Conservation (phyloP, 1,140 invertebrate species). For the Drosophila lini region DNA sequence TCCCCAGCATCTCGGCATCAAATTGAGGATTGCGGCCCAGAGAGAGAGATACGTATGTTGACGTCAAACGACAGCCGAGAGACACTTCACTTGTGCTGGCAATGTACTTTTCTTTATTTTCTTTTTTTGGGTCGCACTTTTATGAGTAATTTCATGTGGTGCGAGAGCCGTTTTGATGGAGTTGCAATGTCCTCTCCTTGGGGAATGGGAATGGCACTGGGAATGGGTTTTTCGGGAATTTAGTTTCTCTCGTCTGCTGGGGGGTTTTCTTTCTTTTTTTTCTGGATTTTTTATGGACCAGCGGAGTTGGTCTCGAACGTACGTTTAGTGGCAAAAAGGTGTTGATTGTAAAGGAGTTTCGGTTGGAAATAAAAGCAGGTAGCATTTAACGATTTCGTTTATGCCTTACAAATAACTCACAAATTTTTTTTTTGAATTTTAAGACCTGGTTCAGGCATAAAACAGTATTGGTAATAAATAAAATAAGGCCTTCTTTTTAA, state of each 20-base stretch:
- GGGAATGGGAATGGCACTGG: constrained; percentile 42
- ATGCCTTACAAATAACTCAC: constrained; percentile 27
- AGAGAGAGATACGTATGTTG: constrained; percentile 48
- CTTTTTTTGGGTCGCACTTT: constrained; percentile 55
- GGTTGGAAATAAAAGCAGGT: constrained; percentile 15
- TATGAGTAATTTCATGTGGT: constrained; percentile 79
- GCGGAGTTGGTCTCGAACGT: constrained; percentile 19
- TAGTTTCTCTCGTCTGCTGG: neutral
- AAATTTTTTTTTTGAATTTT: constrained; percentile 1
- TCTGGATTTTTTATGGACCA: constrained; percentile 31
- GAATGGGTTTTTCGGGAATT: constrained; percentile 32
- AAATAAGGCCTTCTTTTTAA: neutral
- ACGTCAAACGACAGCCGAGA: constrained; percentile 58
- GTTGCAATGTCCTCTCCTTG: constrained; percentile 40
- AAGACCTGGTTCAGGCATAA: neutral
- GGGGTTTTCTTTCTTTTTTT: constrained; percentile 7
- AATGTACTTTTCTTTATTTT: constrained; percentile 11
- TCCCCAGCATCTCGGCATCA: constrained; percentile 31
- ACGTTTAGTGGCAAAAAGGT: constrained; percentile 32
- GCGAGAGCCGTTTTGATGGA: constrained; percentile 67
- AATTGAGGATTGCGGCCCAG: constrained; percentile 50
- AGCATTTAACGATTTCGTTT: constrained; percentile 34
- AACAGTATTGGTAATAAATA: neutral
- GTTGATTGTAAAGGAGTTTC: constrained; percentile 25
- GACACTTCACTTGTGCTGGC: constrained; percentile 42